A percentile compares a stretch with the other conserved stretches of the same genome.
These are phyloP conservation scores for Takifugu bimaculatus DNA, from an alignment of 2,113 vertebrate genomes.

Conservation along the genomic window DNA sequence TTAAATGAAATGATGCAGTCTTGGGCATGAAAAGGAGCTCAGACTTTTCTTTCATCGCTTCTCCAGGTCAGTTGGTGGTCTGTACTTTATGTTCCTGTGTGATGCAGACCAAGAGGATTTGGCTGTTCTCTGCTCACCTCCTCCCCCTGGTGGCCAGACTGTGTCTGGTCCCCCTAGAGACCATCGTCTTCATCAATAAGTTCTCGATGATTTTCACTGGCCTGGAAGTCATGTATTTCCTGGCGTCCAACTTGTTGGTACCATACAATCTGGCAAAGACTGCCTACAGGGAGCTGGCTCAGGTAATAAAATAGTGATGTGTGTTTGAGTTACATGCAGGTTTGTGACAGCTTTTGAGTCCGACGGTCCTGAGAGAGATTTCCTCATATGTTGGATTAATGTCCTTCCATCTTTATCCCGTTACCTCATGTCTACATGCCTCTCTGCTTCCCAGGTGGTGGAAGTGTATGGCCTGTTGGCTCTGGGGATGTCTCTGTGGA, in stretches of 20 bases:
- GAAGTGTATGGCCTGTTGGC: conserved; percentile 96
- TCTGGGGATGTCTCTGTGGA: conserved; percentile 97
- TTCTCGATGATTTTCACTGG: conserved; percentile 99
- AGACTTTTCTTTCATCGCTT: not conserved
- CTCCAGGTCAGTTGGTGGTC: conserved; percentile 89
- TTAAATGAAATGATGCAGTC: too few species aligned
- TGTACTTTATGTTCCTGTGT: conserved; percentile 96
- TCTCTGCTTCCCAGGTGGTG: conserved; percentile 79
- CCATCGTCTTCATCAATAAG: conserved; percentile 95
- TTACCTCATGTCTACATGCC: not conserved
- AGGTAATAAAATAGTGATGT: conserved; percentile 74
- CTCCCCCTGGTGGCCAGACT: conserved; percentile 94
- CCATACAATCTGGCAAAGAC: conserved; percentile 96
- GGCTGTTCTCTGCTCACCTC: conserved; percentile 97
- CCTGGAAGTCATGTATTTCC: conserved; percentile 95
- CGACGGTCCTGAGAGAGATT: conserved; percentile 9
- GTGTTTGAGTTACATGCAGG: not conserved
- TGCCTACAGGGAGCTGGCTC: conserved; percentile 94
- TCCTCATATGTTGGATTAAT: conserved; percentile 10
- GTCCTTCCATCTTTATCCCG: not conserved
- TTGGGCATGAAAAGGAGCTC: not conserved
- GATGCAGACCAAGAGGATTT: conserved; percentile 99
- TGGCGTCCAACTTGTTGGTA: conserved; percentile 93
- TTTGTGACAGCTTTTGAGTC: not conserved
- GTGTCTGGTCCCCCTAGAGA: conserved; percentile 93